A percentile compares a stretch with the other conserved stretches of the same genome.
Conservation (phyloP, 2,797 vertebrate species). For the Pachyuromys duprasi region DNA sequence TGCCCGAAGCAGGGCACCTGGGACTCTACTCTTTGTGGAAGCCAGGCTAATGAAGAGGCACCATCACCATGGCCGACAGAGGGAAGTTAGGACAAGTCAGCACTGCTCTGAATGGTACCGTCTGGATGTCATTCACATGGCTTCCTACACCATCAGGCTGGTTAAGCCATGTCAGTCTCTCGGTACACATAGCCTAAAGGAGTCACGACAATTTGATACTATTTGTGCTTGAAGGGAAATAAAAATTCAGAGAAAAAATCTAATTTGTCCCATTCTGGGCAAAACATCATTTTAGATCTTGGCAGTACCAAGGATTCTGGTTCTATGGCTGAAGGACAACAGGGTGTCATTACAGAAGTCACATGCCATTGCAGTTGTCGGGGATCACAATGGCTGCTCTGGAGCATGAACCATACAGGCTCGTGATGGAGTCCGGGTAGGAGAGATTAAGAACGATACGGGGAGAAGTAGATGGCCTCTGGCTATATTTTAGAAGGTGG, state of each 20-base stretch:
- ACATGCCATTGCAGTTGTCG: not conserved
- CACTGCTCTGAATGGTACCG: not conserved
- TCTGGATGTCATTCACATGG: not conserved
- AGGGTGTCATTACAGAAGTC: not conserved
- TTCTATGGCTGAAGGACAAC: not conserved
- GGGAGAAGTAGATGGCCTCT: not conserved
- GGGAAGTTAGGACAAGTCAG: not conserved
- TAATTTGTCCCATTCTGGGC: not conserved
- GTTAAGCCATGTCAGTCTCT: not conserved
- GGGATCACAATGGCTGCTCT: not conserved
- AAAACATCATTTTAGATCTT: not conserved
- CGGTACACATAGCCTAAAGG: not conserved
- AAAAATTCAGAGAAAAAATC: conserved; percentile 7
- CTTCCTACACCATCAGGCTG: not conserved
- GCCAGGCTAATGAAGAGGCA: not conserved
- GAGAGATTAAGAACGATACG: not conserved
- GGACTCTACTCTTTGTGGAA: not conserved
- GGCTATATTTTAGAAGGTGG: not conserved
- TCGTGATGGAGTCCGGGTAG: not conserved
- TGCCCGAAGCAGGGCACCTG: not conserved
- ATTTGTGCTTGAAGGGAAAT: not conserved
- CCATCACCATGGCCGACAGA: not conserved
- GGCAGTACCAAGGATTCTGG: not conserved
- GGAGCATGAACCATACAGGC: not conserved
- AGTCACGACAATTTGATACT: not conserved